Conservation (phyloP, 2,113 vertebrate species). For the Columba livia region DNA sequence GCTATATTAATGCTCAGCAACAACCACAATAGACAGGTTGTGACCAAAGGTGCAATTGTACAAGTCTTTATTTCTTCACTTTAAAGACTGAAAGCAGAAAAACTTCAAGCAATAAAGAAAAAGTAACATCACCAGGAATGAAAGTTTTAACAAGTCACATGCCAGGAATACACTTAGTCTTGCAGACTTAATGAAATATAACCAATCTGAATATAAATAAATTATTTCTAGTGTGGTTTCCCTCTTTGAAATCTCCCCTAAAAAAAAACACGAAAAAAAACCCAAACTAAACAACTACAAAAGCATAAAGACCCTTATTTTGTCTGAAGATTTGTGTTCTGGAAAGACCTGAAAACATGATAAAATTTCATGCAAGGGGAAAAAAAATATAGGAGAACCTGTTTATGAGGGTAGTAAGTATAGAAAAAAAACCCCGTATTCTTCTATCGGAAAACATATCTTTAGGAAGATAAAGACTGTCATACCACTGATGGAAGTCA, state of each 20-base stretch:
- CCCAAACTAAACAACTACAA: background rate
- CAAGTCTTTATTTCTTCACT: background rate
- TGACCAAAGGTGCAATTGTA: background rate
- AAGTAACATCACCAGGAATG: background rate
- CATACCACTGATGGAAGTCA: background rate
- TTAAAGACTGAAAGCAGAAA: background rate
- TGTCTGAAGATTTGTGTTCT: background rate
- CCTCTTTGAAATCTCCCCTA: background rate
- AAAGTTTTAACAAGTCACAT: background rate
- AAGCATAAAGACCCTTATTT: background rate
- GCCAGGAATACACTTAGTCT: background rate
- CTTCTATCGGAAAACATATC: background rate
- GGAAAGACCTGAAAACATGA: background rate
- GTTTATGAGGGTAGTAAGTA: accelerated
- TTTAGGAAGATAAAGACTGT: background rate
- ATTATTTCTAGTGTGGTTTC: background rate
- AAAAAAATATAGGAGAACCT: background rate
- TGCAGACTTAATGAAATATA: background rate
- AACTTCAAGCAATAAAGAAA: background rate
- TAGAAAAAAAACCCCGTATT: too few species aligned
- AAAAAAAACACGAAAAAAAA: too few species aligned
- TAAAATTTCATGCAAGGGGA: background rate
- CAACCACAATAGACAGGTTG: background rate
- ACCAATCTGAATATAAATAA: background rate
- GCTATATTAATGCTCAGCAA: background rate